Conservation (phyloP, 2,888 invertebrate genomes). For the Dorcus hopei region DNA sequence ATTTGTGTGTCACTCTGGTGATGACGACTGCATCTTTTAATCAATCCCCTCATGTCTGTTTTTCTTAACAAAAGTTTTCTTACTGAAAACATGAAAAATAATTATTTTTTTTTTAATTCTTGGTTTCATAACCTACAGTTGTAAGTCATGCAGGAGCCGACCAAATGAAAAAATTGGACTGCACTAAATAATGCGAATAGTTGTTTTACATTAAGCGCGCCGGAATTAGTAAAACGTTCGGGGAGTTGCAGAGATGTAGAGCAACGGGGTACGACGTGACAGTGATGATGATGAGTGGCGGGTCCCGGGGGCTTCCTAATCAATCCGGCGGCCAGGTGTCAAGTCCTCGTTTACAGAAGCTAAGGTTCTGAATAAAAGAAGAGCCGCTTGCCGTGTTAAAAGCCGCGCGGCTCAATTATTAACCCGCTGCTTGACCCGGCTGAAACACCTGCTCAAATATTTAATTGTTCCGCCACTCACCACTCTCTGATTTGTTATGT, state of each 20-base stretch:
- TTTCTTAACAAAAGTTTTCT: too few species aligned
- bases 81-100: too few species aligned
- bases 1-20: too few species aligned
- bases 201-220: not conserved
- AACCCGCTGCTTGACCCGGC: constrained; percentile 49
- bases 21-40: too few species aligned
- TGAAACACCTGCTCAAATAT: constrained; percentile 49
- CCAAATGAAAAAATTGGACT: not conserved
- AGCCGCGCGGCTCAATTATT: constrained; percentile 52
- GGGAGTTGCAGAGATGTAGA: not conserved
- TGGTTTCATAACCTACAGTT: too few species aligned
- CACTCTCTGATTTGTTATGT: constrained; percentile 19
- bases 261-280: constrained; percentile 4
- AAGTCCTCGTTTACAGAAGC: constrained; percentile 51
- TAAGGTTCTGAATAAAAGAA: constrained; percentile 51
- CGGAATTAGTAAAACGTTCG: too few species aligned
- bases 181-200: not conserved
- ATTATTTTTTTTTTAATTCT: too few species aligned
- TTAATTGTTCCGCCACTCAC: constrained; percentile 50
- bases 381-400: constrained; percentile 50
- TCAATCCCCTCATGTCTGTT: too few species aligned
- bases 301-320: constrained; percentile 46
- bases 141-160: too few species aligned
- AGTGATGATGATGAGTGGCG: constrained; percentile 33
- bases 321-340: constrained; percentile 49